Evolutionary conservation across 2,888 invertebrate species (phyloP).

Genomic region (Silvanus unidentatus): DNA sequence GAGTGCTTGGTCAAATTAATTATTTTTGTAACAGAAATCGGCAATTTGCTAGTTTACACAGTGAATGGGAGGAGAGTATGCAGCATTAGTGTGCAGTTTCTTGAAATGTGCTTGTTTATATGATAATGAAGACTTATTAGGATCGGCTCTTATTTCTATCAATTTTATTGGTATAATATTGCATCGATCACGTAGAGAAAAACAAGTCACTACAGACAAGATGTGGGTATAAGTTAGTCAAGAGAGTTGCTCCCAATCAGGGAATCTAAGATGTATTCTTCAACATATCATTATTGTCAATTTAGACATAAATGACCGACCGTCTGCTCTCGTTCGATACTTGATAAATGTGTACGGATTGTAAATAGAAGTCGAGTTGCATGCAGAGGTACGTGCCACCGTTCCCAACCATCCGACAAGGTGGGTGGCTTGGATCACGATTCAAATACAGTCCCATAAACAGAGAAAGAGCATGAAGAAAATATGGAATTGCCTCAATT

Average conservation of each 20-base stretch:
- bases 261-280: conserved; percentile 8
- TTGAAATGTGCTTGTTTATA: no score
- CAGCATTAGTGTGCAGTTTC: no score
- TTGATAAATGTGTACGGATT: conserved; percentile 40
- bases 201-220: not conserved
- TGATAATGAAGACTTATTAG: no score
- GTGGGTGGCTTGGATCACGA: conserved; percentile 27
- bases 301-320: conserved; percentile 39
- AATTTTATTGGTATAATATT: no score
- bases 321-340: conserved; percentile 27
- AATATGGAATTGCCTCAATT: no score
- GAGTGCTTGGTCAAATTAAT: no score
- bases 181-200: not conserved
- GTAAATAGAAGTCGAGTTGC: conserved; percentile 40
- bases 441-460: conserved; percentile 20
- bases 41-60: no score
- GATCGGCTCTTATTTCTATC: no score
- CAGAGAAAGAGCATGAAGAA: no score
- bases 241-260: conserved; percentile 1
- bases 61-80: no score
- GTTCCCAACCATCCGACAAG: conserved; percentile 21
- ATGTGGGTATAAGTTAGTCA: conserved; percentile 1
- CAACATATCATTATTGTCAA: conserved; percentile 41
- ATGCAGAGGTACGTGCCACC: conserved; percentile 30
- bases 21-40: no score